Evolutionary conservation across 2,113 vertebrate genomes (phyloP).

Genomic region (Parus major): DNA sequence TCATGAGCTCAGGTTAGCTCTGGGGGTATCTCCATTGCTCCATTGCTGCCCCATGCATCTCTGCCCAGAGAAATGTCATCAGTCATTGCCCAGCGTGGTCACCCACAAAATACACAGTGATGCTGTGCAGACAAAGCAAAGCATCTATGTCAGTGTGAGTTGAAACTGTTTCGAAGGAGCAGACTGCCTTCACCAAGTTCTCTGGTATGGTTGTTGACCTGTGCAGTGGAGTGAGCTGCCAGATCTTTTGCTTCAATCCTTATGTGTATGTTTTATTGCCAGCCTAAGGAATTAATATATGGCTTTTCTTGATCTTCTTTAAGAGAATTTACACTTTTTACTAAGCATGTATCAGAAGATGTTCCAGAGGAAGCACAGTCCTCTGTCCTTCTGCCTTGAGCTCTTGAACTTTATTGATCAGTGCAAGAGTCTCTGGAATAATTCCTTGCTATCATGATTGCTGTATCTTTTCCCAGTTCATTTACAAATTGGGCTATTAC

Average conservation of each 20-base stretch:
- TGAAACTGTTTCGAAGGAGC: background rate
- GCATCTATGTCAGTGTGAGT: accelerated
- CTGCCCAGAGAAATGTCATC: background rate
- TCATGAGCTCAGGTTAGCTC: accelerated
- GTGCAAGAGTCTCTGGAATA: background rate
- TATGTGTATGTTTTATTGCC: background rate
- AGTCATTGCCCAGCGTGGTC: background rate
- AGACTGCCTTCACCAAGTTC: background rate
- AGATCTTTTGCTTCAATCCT: background rate
- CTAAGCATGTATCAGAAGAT: background rate
- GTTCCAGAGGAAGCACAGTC: background rate
- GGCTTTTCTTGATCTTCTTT: background rate
- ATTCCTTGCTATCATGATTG: background rate
- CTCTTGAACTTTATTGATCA: background rate
- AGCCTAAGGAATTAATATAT: background rate
- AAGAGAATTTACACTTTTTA: background rate
- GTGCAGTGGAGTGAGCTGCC: background rate
- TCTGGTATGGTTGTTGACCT: accelerated
- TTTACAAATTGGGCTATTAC: background rate
- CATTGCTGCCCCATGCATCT: background rate
- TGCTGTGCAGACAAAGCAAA: background rate
- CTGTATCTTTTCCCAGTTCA: background rate
- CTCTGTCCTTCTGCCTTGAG: background rate
- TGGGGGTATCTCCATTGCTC: background rate
- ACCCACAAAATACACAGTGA: no score